These are phyloP conservation scores for Lagodon rhomboides DNA, from an alignment of 2,797 vertebrate species.

Conservation along the genomic window DNA sequence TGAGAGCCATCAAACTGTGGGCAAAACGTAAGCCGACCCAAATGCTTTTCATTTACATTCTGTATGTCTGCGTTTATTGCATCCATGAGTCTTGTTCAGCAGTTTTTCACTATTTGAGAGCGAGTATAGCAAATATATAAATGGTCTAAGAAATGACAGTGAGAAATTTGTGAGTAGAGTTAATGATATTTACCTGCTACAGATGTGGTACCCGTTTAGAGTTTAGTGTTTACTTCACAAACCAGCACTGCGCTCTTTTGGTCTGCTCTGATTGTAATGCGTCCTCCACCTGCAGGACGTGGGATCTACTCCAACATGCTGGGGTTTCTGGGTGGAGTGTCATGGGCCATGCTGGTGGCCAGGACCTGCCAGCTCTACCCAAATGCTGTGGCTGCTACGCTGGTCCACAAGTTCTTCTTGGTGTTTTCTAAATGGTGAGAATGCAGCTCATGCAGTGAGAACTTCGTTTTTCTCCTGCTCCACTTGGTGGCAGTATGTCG, in stretches of 20 bases:
- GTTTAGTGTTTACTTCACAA: neutral
- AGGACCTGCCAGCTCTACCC: conserved; percentile 99
- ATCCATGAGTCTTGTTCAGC: neutral
- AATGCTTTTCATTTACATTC: neutral
- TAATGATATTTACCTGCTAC: neutral
- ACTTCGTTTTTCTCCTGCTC: neutral
- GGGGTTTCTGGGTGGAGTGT: conserved; percentile 98
- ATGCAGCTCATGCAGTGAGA: neutral
- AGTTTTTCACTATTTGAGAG: neutral
- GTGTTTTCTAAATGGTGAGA: conserved; percentile 99
- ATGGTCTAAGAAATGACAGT: neutral
- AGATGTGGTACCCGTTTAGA: neutral
- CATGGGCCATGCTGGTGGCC: conserved; percentile 99
- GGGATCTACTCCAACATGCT: conserved; percentile 99
- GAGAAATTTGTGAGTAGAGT: neutral
- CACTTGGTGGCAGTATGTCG: conserved; percentile 29
- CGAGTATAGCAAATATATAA: too few species aligned
- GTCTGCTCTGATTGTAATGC: neutral
- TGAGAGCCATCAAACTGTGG: conserved; percentile 98
- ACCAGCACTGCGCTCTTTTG: neutral
- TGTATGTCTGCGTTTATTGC: neutral
- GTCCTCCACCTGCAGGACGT: conserved; percentile 88
- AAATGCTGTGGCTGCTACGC: conserved; percentile 97
- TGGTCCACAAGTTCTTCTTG: conserved; percentile 99
- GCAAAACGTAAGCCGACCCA: conserved; percentile 92